Base-by-base conservation (phyloP, 1,140 invertebrate genomes). In the Orius laevigatus region DNA sequence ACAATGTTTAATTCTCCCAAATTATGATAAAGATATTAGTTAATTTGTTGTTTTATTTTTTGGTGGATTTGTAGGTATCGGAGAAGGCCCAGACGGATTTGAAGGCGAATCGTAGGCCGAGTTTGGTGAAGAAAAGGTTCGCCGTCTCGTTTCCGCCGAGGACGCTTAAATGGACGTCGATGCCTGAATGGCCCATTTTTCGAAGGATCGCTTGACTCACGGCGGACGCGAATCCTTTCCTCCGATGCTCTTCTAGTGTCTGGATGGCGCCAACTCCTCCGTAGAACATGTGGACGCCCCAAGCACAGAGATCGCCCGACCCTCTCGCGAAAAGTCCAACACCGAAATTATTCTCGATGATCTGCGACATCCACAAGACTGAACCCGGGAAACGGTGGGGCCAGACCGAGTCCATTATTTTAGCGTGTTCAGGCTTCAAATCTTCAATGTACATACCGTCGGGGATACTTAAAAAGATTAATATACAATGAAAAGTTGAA, bases 381-480 rank as follows among this genome's bases (percentile, higher is more conserved):
- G 44, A 46, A 8, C 25, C 25, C n/a, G 14, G 18, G 16, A 14
- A 12, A n/a, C 44, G 10, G 20, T 46, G 18, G 8, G 6, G 19
- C 44, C 44, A 46, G 9, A 34, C 18, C 2, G 2, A 6, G n/a
- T 46, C n/a, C 11, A 46, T 46, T 34, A 20, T 20, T 34, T 12
- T 33, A 4, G 25, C 32, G 10, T 39, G 12, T 10, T 39, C 36
- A 10, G 10, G 3, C 3, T 39, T 39, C 36, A 39, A 16, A 12
- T 39, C 10, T 3, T 39, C 36, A 10, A 39, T 16, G 36, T 39
- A 39, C 10, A 31, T n/a, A 34, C n/a, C 44, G 48, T 53, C 39
- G 14, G 40, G 34, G 41, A 8, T 2, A 15, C 39, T 11, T 12
- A 14, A 20, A 45, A n/a, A n/a, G n/a, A n/a, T n/a, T n/a, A n/a